Evolutionary conservation across 2,888 invertebrate genomes (phyloP), one percentile per base, ranked within the genome.

Genomic region (Ormyrus rosae): DNA sequence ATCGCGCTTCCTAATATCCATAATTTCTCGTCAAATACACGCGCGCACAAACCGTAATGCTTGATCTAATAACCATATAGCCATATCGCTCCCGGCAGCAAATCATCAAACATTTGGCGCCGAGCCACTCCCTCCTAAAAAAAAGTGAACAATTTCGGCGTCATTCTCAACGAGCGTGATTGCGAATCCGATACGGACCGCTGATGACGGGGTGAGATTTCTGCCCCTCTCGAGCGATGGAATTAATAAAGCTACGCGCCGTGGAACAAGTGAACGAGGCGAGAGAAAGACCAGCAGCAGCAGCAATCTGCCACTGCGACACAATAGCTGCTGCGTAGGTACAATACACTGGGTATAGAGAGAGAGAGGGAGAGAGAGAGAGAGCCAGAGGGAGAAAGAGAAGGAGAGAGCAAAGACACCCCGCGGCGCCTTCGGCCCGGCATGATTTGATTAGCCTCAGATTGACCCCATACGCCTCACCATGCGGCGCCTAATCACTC

Each of bases 381-480:
- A 19, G 19, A 19, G 19, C 19, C 19, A 19, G 19, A 11, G 10
- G n/a, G n/a, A 19, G 50, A 10, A 55, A 13, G 55, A 55, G 13
- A 34, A 53, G 50, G 81, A 78, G 80, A 83, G 19, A 19, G 19
- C 19, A 19, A 19, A 19, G 84, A 82, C 85, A 82, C 85, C 86
- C 85, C 85, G 85, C 82, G 83, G 86, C 83, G 85, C 79, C 82
- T 80, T 81, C 82, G 79, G 81, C 85, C 87, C 87, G 87, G 88
- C 88, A 90, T 91, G 89, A 90, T 91, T 91, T 90, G 90, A 90
- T 90, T 91, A 90, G 90, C 90, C 90, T 90, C 90, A 91, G 90
- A 90, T 90, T 91, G 90, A 90, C 90, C 90, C 90, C 88, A 87
- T 85, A 84, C 83, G 85, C 84, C 74, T 80, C 83, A 84, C 85